Conservation (phyloP, 2,797 vertebrate species). For the Clamator glandarius region DNA sequence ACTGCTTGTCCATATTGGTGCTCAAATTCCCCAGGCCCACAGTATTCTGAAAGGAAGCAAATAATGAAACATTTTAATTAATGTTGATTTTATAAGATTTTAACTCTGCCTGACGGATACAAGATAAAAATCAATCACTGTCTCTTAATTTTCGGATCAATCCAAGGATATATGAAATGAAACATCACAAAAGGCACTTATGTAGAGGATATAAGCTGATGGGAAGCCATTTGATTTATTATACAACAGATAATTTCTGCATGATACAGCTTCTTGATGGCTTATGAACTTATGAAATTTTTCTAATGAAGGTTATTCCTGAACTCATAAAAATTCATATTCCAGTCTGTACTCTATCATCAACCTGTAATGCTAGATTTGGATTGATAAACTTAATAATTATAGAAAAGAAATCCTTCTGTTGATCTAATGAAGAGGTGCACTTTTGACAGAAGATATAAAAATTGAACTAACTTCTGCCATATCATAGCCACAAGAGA, state of each 20-base stretch:
- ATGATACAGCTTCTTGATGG: constrained; percentile 20
- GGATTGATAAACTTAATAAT: constrained; percentile 40
- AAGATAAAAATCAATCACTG: constrained; percentile 64
- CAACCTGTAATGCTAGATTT: neutral
- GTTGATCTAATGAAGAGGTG: neutral
- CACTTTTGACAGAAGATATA: neutral
- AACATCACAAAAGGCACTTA: constrained; percentile 29
- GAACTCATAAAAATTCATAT: constrained; percentile 32
- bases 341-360: constrained; percentile 10
- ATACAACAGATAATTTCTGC: constrained; percentile 37
- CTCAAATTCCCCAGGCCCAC: neutral
- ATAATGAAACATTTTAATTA: constrained; percentile 50
- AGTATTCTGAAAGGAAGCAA: constrained; percentile 9
- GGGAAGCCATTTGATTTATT: constrained; percentile 66
- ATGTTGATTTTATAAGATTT: constrained; percentile 40
- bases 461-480: neutral
- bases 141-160: constrained; percentile 62
- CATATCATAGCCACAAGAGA: neutral
- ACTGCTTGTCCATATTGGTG: neutral
- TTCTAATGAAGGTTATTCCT: constrained; percentile 52
- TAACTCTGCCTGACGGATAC: constrained; percentile 42
- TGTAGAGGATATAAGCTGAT: neutral
- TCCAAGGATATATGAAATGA: constrained; percentile 50
- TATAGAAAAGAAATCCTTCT: neutral
- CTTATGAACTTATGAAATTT: constrained; percentile 18